phyloP scores from a whole-genome alignment of 2,797 vertebrate genomes.

The Cuniculus paca region DNA sequence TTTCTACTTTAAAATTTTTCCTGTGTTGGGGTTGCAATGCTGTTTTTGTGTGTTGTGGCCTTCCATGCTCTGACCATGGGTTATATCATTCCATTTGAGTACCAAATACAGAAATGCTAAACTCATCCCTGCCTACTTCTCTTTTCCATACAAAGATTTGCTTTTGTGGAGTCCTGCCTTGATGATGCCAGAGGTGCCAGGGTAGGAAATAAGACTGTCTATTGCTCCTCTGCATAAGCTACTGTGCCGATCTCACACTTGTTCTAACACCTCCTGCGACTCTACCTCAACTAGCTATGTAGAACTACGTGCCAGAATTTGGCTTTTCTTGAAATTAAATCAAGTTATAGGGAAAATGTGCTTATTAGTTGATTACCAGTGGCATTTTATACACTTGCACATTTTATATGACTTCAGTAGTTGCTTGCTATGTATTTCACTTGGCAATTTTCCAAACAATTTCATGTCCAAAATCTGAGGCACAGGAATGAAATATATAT shows the following conservation, averaged over 20 bases:
- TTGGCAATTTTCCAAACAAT: not conserved
- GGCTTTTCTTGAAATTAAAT: not conserved
- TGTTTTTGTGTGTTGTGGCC: not conserved
- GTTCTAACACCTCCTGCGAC: not conserved
- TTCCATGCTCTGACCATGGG: not conserved
- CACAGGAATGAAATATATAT: not conserved
- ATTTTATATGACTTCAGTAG: not conserved
- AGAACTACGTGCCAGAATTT: not conserved
- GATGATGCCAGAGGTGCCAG: not conserved
- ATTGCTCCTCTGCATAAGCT: not conserved
- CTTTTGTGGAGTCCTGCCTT: not conserved
- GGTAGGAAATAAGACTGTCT: not conserved
- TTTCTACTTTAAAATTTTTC: not conserved
- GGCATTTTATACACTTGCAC: not conserved
- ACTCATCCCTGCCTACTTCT: not conserved
- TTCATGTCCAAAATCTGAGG: not conserved
- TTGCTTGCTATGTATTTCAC: not conserved
- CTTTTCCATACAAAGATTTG: not conserved
- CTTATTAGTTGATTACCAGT: slow-evolving; percentile 39
- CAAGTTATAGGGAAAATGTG: not conserved
- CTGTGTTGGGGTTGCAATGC: not conserved
- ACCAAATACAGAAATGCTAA: not conserved
- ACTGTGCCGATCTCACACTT: not conserved
- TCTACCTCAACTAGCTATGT: not conserved
- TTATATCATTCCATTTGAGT: not conserved